These are phyloP conservation scores for Chaenodraco wilsoni DNA, from an alignment of 2,797 vertebrate genomes.

Conservation along the genomic window DNA sequence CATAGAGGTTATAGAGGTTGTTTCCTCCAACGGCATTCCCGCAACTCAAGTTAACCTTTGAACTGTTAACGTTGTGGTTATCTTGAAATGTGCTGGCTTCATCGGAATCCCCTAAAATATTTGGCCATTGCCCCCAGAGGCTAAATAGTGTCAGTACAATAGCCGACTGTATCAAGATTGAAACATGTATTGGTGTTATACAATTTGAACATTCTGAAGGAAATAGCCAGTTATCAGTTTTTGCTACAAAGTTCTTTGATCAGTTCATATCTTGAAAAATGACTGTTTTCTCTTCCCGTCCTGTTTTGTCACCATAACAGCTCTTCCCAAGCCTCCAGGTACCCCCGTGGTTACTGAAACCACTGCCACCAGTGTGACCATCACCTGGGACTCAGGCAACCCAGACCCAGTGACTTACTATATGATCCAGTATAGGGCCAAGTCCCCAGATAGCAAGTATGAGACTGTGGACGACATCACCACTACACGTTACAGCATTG, in stretches of 20 bases:
- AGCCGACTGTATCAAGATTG: too few species aligned
- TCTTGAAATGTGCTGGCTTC: too few species aligned
- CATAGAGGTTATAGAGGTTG: too few species aligned
- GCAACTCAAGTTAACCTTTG: too few species aligned
- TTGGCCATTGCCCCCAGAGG: too few species aligned
- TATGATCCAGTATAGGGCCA: slow-evolving; percentile 96
- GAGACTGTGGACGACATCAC: slow-evolving; percentile 97
- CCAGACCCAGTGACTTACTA: slow-evolving; percentile 97
- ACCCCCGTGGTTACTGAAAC: slow-evolving; percentile 96
- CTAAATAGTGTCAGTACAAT: too few species aligned
- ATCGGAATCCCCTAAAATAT: too few species aligned
- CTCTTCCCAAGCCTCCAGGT: slow-evolving; percentile 96
- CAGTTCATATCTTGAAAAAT: background rate
- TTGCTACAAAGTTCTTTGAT: background rate
- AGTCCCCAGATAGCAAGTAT: slow-evolving; percentile 94
- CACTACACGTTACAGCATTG: slow-evolving; percentile 98
- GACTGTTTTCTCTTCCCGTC: slow-evolving; percentile 12
- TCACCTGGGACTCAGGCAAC: slow-evolving; percentile 99
- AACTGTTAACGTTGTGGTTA: too few species aligned
- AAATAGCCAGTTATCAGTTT: background rate
- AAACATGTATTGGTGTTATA: background rate
- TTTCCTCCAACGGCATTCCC: too few species aligned
- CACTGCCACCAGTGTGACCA: slow-evolving; percentile 97
- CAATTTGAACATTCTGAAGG: background rate
- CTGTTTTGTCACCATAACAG: slow-evolving; percentile 78